These are phyloP conservation scores for Anguilla rostrata DNA, from an alignment of 2,113 vertebrate genomes.

Conservation along the genomic window DNA sequence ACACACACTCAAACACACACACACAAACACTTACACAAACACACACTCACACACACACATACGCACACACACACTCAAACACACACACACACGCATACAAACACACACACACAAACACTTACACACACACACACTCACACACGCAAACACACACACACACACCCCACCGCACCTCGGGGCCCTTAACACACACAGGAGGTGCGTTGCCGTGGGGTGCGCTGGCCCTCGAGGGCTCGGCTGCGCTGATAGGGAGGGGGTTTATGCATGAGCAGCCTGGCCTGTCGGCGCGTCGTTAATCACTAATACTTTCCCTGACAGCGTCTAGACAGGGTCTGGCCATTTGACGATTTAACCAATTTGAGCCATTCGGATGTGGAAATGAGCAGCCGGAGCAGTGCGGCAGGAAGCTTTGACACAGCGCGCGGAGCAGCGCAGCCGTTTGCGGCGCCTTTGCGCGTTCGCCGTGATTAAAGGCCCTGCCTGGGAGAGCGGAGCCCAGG, in stretches of 20 bases:
- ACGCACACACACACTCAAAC: too few species aligned
- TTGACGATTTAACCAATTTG: neutral
- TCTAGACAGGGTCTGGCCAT: constrained; percentile 69
- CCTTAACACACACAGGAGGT: neutral
- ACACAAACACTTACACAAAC: too few species aligned
- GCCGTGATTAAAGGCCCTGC: too few species aligned
- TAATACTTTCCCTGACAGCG: constrained; percentile 67
- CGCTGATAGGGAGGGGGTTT: constrained; percentile 21
- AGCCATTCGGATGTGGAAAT: neutral
- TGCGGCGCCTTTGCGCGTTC: neutral
- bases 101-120: constrained; percentile 45
- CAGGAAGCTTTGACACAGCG: neutral
- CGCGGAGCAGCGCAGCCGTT: neutral
- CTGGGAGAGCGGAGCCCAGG: neutral
- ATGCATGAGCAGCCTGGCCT: constrained; percentile 33
- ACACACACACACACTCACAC: neutral
- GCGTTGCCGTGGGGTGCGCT: constrained; percentile 12
- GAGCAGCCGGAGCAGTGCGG: neutral
- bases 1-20: too few species aligned
- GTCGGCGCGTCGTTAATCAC: constrained; percentile 67
- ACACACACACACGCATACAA: too few species aligned
- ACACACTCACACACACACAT: too few species aligned
- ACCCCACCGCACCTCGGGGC: constrained; percentile 15
- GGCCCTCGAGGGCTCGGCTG: neutral
- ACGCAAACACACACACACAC: constrained; percentile 44